Evolutionary conservation across 2,888 invertebrate species (phyloP).

Genomic region (Campopleginae sp.): DNA sequence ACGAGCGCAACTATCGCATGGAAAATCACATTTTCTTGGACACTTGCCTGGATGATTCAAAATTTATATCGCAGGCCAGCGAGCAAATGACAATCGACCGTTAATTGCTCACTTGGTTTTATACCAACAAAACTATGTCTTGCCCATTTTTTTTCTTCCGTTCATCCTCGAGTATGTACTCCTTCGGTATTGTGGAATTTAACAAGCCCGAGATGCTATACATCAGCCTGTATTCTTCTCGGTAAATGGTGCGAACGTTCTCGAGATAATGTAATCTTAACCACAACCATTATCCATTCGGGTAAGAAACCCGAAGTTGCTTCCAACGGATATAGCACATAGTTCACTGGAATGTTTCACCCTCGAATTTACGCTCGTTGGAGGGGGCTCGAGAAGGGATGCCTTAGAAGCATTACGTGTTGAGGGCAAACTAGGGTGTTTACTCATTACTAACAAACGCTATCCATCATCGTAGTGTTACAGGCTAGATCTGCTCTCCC

Average conservation of each 20-base stretch:
- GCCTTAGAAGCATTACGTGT: constrained; percentile 35
- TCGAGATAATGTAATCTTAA: constrained; percentile 51
- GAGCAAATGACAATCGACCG: neutral
- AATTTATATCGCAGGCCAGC: neutral
- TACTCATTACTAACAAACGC: constrained; percentile 75
- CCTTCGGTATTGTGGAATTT: constrained; percentile 4
- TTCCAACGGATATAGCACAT: constrained; percentile 28
- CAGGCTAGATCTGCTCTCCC: neutral
- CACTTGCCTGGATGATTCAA: neutral
- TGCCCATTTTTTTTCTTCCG: neutral
- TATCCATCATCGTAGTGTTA: constrained; percentile 71
- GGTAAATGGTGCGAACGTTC: constrained; percentile 39
- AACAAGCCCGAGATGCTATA: constrained; percentile 12
- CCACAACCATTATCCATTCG: constrained; percentile 51
- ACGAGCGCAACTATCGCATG: neutral
- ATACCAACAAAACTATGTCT: neutral
- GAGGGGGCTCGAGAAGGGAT: neutral
- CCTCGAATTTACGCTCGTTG: neutral
- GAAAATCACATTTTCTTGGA: neutral
- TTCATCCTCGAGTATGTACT: neutral
- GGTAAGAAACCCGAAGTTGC: constrained; percentile 38
- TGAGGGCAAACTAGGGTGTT: constrained; percentile 67
- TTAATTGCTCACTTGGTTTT: neutral
- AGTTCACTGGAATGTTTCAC: neutral
- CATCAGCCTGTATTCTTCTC: constrained; percentile 33